These are phyloP conservation scores for Macroramphosus scolopax DNA, from an alignment of 2,797 vertebrate species.

Conservation along the genomic window DNA sequence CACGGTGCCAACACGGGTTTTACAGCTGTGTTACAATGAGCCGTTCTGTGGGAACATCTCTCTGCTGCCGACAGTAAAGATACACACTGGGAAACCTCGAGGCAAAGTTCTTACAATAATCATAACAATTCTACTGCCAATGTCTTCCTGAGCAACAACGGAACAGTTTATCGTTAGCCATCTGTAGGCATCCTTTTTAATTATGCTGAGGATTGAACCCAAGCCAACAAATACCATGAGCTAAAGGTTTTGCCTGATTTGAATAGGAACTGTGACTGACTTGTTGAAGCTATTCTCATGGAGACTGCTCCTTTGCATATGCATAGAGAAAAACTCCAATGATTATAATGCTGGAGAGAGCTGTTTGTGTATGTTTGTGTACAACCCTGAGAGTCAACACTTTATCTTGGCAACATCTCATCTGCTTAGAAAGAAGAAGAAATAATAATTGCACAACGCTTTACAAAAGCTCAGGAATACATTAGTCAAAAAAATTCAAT, in stretches of 20 bases:
- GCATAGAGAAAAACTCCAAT: conserved; percentile 20
- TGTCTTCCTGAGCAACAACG: conserved; percentile 8
- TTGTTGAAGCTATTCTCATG: conserved; percentile 31
- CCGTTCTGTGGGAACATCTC: conserved; percentile 40
- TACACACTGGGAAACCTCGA: conserved; percentile 17
- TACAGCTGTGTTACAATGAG: conserved; percentile 63
- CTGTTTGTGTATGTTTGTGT: conserved; percentile 23
- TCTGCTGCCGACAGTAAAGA: conserved; percentile 39
- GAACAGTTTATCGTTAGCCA: conserved; percentile 3
- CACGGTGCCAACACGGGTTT: conserved; percentile 58
- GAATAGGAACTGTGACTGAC: conserved; percentile 10
- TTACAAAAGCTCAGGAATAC: conserved; percentile 78
- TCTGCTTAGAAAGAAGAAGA: conserved; percentile 47
- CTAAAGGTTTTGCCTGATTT: conserved; percentile 7
- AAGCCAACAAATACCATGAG: background rate
- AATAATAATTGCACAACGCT: conserved; percentile 71
- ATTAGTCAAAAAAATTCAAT: conserved; percentile 87
- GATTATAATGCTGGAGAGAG: conserved; percentile 33
- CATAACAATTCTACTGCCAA: conserved; percentile 1
- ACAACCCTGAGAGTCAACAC: conserved; percentile 36
- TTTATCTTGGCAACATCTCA: conserved; percentile 60
- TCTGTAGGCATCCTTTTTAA: conserved; percentile 1
- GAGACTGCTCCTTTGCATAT: conserved; percentile 28
- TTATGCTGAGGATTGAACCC: conserved; percentile 4
- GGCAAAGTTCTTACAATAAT: conserved; percentile 33